Percentiles rank a stretch among this genome's conserved stretches.
Evolutionary conservation across 35 echinoderm and acorn worm species (phyloP).

Genomic region (Strongylocentrotus purpuratus): DNA sequence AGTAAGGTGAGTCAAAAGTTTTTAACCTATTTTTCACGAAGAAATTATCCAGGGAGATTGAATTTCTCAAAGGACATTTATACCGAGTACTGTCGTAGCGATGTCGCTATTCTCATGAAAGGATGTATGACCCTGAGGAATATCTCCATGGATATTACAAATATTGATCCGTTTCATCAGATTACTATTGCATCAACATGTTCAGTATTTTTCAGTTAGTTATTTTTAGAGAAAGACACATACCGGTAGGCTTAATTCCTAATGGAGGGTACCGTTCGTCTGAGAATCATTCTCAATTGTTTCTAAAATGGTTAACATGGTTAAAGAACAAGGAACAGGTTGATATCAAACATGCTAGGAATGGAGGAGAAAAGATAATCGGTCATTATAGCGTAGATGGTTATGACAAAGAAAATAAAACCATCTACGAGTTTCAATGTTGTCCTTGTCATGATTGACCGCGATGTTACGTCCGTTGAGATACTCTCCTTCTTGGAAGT

Average conservation of each 20-base stretch:
- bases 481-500: conserved; percentile 23
- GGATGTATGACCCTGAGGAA: conserved; percentile 61
- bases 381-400: conserved; percentile 60
- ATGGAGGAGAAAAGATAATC: conserved; percentile 57
- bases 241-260: conserved; percentile 64
- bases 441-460: conserved; percentile 63
- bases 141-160: conserved; percentile 50
- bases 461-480: conserved; percentile 39
- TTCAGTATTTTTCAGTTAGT: conserved; percentile 41
- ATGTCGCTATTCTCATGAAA: conserved; percentile 69
- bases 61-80: conserved; percentile 59
- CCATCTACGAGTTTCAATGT: too few relatives aligned
- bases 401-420: conserved; percentile 37
- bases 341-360: conserved; percentile 63
- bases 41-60: conserved; percentile 25
- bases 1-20: too few relatives aligned
- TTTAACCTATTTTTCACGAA: too few relatives aligned
- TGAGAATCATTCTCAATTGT: conserved; percentile 27
- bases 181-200: conserved; percentile 74
- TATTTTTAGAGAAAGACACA: conserved; percentile 58
- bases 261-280: background rate
- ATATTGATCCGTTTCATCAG: conserved; percentile 59
- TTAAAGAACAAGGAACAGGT: conserved; percentile 2
- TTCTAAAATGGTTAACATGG: conserved; percentile 61
- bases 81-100: conserved; percentile 52